phyloP scores from a whole-genome alignment of 2,888 invertebrate species.

The Megaustenia siamemsis region DNA sequence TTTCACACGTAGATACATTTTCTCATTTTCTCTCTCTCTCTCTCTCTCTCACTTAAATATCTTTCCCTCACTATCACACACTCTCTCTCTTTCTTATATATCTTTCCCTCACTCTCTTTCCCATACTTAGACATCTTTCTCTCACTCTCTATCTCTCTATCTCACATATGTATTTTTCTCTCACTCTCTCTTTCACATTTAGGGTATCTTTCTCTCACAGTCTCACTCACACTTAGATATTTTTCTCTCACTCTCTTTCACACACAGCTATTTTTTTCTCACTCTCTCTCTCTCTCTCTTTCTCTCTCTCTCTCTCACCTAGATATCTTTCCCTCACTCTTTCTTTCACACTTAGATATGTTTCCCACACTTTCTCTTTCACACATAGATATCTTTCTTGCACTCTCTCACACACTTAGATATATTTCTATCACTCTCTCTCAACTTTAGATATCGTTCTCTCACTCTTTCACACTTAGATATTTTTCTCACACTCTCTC shows the following conservation, averaged over 20 bases:
- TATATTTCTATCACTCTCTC: too few relatives aligned
- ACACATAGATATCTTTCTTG: background rate
- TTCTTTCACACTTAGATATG: too few relatives aligned
- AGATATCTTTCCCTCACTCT: too few relatives aligned
- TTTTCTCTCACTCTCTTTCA: too few relatives aligned
- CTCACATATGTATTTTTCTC: background rate
- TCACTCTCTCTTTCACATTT: constrained; percentile 7
- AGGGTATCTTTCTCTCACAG: constrained; percentile 7
- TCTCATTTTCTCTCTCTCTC: background rate
- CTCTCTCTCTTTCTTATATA: too few relatives aligned
- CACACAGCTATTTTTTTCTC: too few relatives aligned
- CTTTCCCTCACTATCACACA: constrained; percentile 2
- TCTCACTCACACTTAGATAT: background rate
- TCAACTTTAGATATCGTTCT: background rate
- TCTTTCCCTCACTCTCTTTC: too few relatives aligned
- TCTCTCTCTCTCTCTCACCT: too few relatives aligned
- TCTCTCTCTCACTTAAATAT: background rate
- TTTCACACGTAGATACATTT: too few relatives aligned
- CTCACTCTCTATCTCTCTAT: constrained; percentile 8
- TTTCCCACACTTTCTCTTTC: background rate
- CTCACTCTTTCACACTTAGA: background rate
- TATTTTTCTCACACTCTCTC: constrained; percentile 18
- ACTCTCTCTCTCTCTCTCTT: too few relatives aligned
- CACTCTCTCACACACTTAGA: constrained; percentile 13
- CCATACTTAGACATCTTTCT: background rate